Evolutionary conservation across 1,140 invertebrate species (phyloP), one percentile per base, ranked within the genome.

Genomic region (Lepidurus apus): DNA sequence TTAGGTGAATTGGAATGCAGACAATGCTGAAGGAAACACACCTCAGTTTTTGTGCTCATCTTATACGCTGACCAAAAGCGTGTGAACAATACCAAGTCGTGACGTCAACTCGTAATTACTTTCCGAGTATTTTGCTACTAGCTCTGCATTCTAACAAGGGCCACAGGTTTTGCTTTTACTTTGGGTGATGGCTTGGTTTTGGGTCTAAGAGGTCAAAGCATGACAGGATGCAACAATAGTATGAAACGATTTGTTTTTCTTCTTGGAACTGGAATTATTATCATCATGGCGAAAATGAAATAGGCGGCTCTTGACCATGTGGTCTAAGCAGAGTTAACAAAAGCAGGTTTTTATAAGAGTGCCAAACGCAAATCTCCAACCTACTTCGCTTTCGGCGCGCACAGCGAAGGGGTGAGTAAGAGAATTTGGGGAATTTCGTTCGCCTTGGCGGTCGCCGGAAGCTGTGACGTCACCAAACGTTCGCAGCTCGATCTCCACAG

Each of bases 401-500:
- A 13, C 53, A n/a, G 17, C 9, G 21, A 65, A 65, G 53, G 53
- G 53, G 53, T 65, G 53, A 65, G 53, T 65, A 65, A 65, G 53
- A 65, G 53, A 65, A 65, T 65, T 65, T 65, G 53, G 53, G 53
- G 53, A 65, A 65, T 65, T 65, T 65, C 53, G 53, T 65, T 65
- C 53, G 21, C 21, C 53, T 7, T 21, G 13, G 8, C 53, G 53
- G 53, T 65, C 53, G 53, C 53, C 53, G 53, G 53, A 65, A 65
- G 53, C 53, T 65, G 9, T 65, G 53, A 65, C 53, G 53, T 65
- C 53, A 65, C 53, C 53, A 47, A 47, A 17, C 45, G 7, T 34
- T 34, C 34, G 34, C 34, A 0, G 34, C 34, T 34, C 34, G 34
- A 34, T 34, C 34, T 3, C 34, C 34, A 34, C 34, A 34, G 34